Base-by-base conservation (phyloP, 2,888 invertebrate genomes). In the Amphiduros pacificus region DNA sequence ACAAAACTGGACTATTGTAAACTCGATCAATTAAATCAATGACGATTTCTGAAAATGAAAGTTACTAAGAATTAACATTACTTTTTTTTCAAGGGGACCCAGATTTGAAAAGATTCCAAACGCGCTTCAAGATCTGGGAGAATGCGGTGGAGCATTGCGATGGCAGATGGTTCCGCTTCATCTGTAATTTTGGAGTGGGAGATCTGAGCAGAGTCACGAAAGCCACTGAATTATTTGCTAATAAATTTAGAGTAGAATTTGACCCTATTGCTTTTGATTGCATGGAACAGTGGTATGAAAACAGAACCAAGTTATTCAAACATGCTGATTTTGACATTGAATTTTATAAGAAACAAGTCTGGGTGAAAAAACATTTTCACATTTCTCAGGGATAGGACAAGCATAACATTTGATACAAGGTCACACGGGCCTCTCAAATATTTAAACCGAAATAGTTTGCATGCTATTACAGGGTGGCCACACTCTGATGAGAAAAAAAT, bases 181-280 rank as follows among this genome's bases (percentile, higher is more conserved):
- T 79, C 2, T 79, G 79, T 52, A 70, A 77, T 2, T 74, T 75
- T 58, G 78, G 78, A 5, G 66, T 74, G 0, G 72, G 71, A 4
- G 79, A 79, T 60, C 65, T 79, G 0, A 57, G 61, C 2, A 55
- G 63, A 32, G 63, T 79, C 2, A 57, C 64, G 0, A 59, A 65
- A 2, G 63, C 68, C 20, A 69, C 67, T 24, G 70, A 74, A 49
- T 61, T 79, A 22, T 79, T 79, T 64, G 74, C 73, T 3, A 78
- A 79, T 59, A 79, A 79, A 61, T 72, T 79, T 56, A 66, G 74
- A 44, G n/a, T 63, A 5, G 69, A 73, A 36, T 68, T 66, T 40
- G 74, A 77, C 44, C 75, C 74, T 1, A 54, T 72, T 4, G 71
- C 77, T 1, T 59, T 73, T 9, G 69, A 72, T 31, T 79, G 79